Evolutionary conservation across 2,888 invertebrate genomes (phyloP).

Genomic region (Dynastes grantii): DNA sequence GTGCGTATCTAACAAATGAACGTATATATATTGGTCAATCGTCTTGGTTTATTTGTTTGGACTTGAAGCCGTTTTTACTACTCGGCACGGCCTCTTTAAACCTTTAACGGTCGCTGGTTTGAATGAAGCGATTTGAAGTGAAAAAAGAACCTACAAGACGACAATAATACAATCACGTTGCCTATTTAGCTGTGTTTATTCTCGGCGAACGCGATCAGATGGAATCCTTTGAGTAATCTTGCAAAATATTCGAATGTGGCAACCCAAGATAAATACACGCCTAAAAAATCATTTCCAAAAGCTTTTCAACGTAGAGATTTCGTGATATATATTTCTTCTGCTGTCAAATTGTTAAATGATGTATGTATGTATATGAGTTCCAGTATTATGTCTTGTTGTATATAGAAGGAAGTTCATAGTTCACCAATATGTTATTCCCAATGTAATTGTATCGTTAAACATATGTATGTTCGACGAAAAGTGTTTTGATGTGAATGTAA

Average conservation of each 20-base stretch:
- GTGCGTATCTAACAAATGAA: slow-evolving; percentile 32
- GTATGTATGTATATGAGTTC: background rate
- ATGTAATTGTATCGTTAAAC: too few relatives aligned
- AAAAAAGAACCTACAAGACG: slow-evolving; percentile 22
- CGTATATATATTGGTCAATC: slow-evolving; percentile 25
- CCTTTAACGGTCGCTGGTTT: slow-evolving; percentile 38
- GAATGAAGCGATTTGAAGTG: slow-evolving; percentile 33
- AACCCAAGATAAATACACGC: slow-evolving; percentile 28
- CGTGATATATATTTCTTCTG: slow-evolving; percentile 14
- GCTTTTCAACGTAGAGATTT: slow-evolving; percentile 1
- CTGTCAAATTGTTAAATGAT: slow-evolving; percentile 5
- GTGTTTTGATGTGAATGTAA: too few relatives aligned
- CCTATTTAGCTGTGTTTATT: slow-evolving; percentile 22
- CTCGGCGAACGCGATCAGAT: slow-evolving; percentile 9
- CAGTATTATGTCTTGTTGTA: background rate
- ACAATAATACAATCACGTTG: slow-evolving; percentile 32
- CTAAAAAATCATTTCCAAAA: slow-evolving; percentile 10
- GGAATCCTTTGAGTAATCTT: background rate
- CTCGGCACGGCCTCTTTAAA: slow-evolving; percentile 3
- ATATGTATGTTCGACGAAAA: too few relatives aligned
- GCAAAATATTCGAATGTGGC: slow-evolving; percentile 19
- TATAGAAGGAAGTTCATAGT: slow-evolving; percentile 13
- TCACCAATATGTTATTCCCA: background rate
- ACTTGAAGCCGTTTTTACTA: slow-evolving; percentile 20
- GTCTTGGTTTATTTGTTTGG: slow-evolving; percentile 27